These are phyloP conservation scores for Shinisaurus crocodilurus DNA, from an alignment of 2,113 vertebrate species.

Conservation along the genomic window DNA sequence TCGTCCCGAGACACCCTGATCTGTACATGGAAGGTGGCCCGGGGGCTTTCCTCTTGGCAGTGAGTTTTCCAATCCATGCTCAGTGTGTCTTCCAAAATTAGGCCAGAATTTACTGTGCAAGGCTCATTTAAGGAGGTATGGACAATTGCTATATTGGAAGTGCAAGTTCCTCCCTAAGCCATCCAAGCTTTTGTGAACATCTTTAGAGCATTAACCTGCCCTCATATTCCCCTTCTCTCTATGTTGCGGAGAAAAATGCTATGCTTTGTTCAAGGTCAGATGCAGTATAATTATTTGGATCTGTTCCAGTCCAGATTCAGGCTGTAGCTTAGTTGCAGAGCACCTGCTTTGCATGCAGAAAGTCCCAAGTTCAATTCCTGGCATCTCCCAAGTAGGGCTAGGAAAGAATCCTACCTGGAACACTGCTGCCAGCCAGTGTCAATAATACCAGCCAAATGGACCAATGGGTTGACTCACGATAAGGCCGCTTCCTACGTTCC, in stretches of 20 bases:
- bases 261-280: neutral
- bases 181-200: neutral
- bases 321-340: too few species aligned
- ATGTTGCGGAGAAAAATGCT: neutral
- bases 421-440: too few species aligned
- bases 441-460: too few species aligned
- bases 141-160: neutral
- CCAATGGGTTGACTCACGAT: too few species aligned
- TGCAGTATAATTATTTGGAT: neutral
- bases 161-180: neutral
- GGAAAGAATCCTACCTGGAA: too few species aligned
- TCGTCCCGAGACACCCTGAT: constrained; percentile 12
- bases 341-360: too few species aligned
- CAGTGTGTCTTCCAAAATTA: fast-evolving
- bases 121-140: neutral
- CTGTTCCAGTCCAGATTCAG: neutral
- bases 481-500: too few species aligned
- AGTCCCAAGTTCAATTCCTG: too few species aligned
- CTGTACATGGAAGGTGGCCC: neutral
- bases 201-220: neutral
- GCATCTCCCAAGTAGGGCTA: too few species aligned
- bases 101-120: neutral
- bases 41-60: neutral
- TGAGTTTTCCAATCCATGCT: neutral
- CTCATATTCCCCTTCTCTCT: neutral